Percentiles rank a stretch among this genome's conserved stretches.
These are phyloP conservation scores for Rallus crepitans DNA, from an alignment of 2,797 vertebrate species.

Conservation along the genomic window DNA sequence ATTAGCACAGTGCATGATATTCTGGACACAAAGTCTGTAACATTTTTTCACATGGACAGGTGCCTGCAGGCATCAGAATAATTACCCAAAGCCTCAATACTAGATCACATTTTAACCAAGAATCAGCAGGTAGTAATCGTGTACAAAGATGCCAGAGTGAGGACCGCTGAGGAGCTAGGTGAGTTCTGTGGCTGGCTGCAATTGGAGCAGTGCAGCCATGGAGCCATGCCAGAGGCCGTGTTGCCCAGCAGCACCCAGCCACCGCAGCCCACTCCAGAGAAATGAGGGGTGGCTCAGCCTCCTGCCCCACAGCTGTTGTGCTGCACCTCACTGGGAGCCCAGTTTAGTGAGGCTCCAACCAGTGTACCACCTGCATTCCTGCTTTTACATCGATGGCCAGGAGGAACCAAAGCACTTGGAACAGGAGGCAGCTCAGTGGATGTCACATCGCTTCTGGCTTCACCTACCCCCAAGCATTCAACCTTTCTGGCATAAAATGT, in stretches of 20 bases:
- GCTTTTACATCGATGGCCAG: background rate
- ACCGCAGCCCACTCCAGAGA: background rate
- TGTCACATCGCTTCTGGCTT: background rate
- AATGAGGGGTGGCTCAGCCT: background rate
- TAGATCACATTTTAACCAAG: background rate
- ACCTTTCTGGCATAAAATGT: background rate
- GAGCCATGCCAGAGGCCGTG: accelerated
- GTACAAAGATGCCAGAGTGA: background rate
- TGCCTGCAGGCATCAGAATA: background rate
- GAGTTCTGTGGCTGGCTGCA: background rate
- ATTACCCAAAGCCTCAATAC: background rate
- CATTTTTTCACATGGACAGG: background rate
- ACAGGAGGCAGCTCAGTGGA: background rate
- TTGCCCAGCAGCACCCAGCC: background rate
- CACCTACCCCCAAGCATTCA: background rate
- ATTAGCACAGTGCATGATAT: background rate
- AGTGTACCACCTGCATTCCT: background rate
- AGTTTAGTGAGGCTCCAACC: background rate
- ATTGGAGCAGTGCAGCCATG: accelerated
- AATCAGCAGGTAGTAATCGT: background rate
- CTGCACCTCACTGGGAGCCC: accelerated
- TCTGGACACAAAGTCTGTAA: background rate
- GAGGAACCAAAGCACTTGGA: background rate
- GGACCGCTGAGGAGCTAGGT: accelerated
- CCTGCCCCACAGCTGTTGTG: background rate